A percentile compares a stretch with the other conserved stretches of the same genome.
Conservation (phyloP, 2,888 invertebrate species). For the Pimpla rufipes region DNA sequence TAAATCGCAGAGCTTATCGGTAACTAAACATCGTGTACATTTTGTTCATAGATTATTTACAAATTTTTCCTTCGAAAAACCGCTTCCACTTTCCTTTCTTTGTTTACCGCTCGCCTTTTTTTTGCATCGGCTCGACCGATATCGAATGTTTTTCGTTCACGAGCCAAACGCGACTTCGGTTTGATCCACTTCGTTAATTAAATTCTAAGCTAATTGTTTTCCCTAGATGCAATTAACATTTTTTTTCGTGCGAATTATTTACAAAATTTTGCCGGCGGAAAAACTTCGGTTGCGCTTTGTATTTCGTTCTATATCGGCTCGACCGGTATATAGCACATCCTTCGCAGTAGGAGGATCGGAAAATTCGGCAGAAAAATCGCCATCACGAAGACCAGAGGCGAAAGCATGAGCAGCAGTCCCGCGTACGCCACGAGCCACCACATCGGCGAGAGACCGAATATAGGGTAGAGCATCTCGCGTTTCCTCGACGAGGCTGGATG, state of each 20-base stretch:
- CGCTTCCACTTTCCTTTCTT: neutral
- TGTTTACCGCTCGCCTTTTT: no score
- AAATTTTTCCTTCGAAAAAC: conserved; percentile 2
- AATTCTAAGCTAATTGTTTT: no score
- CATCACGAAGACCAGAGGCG: conserved; percentile 89
- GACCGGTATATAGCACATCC: conserved; percentile 89
- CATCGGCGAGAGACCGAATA: conserved; percentile 85
- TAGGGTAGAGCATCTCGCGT: conserved; percentile 77
- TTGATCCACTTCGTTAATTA: no score
- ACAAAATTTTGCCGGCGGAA: no score
- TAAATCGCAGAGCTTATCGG: no score
- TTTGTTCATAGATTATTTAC: neutral
- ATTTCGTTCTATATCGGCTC: conserved; percentile 86
- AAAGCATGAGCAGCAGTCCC: conserved; percentile 88
- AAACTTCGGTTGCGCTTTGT: no score
- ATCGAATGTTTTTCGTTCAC: no score
- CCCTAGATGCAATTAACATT: no score
- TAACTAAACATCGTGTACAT: no score
- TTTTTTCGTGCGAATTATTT: no score
- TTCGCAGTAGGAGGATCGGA: conserved; percentile 89
- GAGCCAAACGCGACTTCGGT: no score
- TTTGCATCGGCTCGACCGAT: no score
- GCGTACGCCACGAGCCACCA: conserved; percentile 89
- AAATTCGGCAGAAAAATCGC: conserved; percentile 90
- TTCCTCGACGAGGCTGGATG: neutral